A percentile compares a stretch with the other conserved stretches of the same genome.
phyloP scores from a whole-genome alignment of 2,113 vertebrate genomes.

The Edolisoma coerulescens region DNA sequence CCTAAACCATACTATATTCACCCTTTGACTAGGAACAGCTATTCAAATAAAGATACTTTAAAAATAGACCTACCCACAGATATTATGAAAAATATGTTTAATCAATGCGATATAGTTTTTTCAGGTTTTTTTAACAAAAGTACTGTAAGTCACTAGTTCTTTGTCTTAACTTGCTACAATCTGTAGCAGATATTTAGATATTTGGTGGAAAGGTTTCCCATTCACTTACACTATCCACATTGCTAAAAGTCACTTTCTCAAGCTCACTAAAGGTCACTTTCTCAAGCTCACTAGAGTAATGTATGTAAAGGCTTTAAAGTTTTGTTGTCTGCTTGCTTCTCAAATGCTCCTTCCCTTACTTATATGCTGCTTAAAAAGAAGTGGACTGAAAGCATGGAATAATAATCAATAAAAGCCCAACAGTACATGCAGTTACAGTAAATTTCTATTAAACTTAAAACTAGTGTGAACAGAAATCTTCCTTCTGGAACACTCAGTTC shows the following conservation, averaged over 20 bases:
- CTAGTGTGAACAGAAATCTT: neutral
- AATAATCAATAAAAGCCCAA: neutral
- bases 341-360: neutral
- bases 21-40: neutral
- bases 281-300: neutral
- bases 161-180: neutral
- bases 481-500: neutral
- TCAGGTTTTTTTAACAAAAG: neutral
- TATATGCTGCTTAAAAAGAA: neutral
- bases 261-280: neutral
- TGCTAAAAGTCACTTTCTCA: too few relatives aligned
- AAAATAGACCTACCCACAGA: neutral
- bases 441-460: neutral
- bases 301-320: neutral
- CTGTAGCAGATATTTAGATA: neutral
- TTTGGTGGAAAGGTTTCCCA: neutral
- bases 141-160: neutral
- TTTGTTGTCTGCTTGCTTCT: neutral
- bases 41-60: neutral
- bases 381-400: neutral
- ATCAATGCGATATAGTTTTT: neutral
- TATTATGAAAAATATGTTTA: neutral
- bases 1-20: neutral
- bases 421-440: neutral
- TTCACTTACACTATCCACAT: neutral